Evolutionary conservation across 2,888 invertebrate genomes (phyloP).

Genomic region (Didymodactylos carnosus): DNA sequence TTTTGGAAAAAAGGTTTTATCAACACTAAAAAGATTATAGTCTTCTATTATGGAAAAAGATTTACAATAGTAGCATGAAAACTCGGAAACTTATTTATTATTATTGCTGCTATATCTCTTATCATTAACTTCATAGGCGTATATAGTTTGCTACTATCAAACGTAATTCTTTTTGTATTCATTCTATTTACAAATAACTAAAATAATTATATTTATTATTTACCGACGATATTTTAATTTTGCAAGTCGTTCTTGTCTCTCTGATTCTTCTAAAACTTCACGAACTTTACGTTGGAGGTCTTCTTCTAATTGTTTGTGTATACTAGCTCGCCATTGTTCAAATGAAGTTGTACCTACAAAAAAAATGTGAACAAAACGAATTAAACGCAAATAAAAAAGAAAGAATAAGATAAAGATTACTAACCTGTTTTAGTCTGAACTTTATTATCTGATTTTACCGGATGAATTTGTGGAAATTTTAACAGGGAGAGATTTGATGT

Average conservation of each 20-base stretch:
- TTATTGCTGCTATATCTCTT: background rate
- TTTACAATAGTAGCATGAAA: too few species aligned
- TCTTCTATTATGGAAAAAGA: too few species aligned
- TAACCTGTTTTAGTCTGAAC: too few species aligned
- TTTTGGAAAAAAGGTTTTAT: too few species aligned
- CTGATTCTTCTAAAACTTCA: conserved; percentile 23
- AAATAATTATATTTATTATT: background rate
- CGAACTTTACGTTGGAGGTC: conserved; percentile 27
- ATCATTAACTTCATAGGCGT: background rate
- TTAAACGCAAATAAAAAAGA: background rate
- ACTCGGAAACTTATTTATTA: background rate
- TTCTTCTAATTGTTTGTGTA: conserved; percentile 21
- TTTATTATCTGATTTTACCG: too few species aligned
- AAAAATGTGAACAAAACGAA: too few species aligned
- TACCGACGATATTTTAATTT: background rate
- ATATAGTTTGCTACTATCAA: background rate
- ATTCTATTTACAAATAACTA: background rate
- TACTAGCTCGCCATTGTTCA: conserved; percentile 5
- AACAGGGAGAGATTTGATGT: too few species aligned
- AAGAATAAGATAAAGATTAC: too few species aligned
- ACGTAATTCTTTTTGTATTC: background rate
- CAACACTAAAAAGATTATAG: too few species aligned
- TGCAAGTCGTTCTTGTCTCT: background rate
- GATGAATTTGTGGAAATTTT: too few species aligned
- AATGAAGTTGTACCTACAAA: background rate